Evolutionary conservation across 1,140 invertebrate genomes (phyloP), one percentile per base, ranked within the genome.

Genomic region (Drosophila arawakana): DNA sequence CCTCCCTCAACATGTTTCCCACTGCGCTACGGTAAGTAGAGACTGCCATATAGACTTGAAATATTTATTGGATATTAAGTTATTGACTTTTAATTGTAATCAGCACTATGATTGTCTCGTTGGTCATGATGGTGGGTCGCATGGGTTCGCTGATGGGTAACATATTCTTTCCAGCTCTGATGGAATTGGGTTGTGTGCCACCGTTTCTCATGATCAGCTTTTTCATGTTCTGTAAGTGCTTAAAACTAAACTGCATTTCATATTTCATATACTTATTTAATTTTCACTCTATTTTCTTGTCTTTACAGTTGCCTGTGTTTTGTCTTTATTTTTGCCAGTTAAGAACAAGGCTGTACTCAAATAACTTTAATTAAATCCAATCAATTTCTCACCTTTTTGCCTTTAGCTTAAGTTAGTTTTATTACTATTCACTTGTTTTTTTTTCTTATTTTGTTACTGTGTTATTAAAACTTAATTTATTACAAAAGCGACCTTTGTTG

Each of bases 71-170:
- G 15, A 18, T 47, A 18, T 47, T 47, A 18, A 49, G 1, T 4
- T 11, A 46, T 21, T 39, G 11, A 30, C 3, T 44, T 13, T 30
- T 37, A 13, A 15, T 59, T 30, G 0, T 0, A 15, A n/a, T 8
- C 4, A 90, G 91, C 34, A 91, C 91, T 0, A 91, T 92, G 81
- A 84, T 92, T 59, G 76, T 92, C 25, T 91, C 91, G 8, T 37
- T 91, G 44, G 65, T 76, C 54, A 91, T 92, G 91, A 92, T 92
- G 91, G 68, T 92, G 7, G 91, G 91, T 2, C 91, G 91, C 1
- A 41, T 83, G 50, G 91, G 91, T 7, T 86, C 90, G 0, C 47
- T 92, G 41, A 6, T 80, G 52, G 91, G 91, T 35, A 92, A 92
- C 35, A 75, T 92, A 1, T 76, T 92, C 43, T 92, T 92, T 50